These are phyloP conservation scores for Oriolus oriolus DNA, from an alignment of 2,113 vertebrate genomes.

Conservation along the genomic window DNA sequence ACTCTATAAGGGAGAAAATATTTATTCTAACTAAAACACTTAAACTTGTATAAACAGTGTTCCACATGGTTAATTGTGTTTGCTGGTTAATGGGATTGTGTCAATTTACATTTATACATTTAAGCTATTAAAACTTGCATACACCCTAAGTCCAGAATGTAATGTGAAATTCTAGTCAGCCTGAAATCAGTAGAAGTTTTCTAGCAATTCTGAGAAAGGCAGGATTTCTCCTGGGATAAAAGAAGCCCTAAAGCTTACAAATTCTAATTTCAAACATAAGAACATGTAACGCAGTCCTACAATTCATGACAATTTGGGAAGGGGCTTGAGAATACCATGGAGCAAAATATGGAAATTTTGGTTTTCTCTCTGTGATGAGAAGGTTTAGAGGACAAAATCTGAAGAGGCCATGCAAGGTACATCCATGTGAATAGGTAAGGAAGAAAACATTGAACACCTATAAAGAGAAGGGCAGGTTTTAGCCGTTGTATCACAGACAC, in stretches of 20 bases:
- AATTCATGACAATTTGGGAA: neutral
- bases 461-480: neutral
- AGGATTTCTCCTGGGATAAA: neutral
- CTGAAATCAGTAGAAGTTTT: neutral
- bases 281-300: fast-evolving
- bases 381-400: neutral
- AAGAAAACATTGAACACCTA: neutral
- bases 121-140: neutral
- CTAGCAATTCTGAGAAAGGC: neutral
- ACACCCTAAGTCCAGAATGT: neutral
- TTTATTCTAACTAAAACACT: neutral
- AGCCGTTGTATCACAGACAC: neutral
- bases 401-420: neutral
- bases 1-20: neutral
- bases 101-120: constrained; percentile 7
- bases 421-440: neutral
- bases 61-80: neutral
- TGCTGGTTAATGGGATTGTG: neutral
- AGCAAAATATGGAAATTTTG: neutral
- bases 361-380: neutral
- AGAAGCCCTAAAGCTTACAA: neutral
- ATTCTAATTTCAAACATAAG: neutral
- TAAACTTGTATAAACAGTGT: neutral
- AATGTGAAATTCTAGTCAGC: neutral
- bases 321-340: neutral